These are phyloP conservation scores for Diplodus puntazzo DNA, from an alignment of 2,797 vertebrate species.

Conservation along the genomic window DNA sequence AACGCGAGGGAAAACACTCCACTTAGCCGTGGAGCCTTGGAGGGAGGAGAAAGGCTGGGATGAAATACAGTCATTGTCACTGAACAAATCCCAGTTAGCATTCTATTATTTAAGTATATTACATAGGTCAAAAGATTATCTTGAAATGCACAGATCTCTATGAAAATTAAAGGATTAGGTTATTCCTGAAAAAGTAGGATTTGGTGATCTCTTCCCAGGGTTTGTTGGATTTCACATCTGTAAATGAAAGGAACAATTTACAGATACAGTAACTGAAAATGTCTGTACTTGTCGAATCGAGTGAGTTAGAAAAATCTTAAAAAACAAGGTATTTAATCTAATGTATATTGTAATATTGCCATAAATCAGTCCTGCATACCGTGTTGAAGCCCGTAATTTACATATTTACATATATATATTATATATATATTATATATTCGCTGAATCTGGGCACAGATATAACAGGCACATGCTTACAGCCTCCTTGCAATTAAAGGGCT, in stretches of 20 bases:
- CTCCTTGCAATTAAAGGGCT: no score
- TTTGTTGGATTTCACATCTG: not conserved
- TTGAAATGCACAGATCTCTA: not conserved
- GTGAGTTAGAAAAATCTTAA: not conserved
- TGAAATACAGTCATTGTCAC: not conserved
- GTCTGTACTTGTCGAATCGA: not conserved
- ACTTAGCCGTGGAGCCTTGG: slow-evolving; percentile 55
- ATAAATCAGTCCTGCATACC: no score
- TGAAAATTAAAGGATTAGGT: not conserved
- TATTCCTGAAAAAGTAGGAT: not conserved
- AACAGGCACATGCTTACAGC: no score
- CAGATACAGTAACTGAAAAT: not conserved
- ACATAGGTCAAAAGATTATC: not conserved
- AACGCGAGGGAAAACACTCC: slow-evolving; percentile 62
- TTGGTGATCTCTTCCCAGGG: not conserved
- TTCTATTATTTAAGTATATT: not conserved
- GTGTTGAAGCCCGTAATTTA: no score
- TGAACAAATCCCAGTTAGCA: not conserved
- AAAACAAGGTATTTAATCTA: no score
- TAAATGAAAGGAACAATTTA: not conserved
- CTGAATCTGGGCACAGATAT: no score
- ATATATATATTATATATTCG: no score
- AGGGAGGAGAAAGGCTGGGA: slow-evolving; percentile 28
- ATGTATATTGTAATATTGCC: not conserved
- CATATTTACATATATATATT: no score